Evolutionary conservation across 1,140 invertebrate genomes (phyloP).

Genomic region (Drosophila burlai): DNA sequence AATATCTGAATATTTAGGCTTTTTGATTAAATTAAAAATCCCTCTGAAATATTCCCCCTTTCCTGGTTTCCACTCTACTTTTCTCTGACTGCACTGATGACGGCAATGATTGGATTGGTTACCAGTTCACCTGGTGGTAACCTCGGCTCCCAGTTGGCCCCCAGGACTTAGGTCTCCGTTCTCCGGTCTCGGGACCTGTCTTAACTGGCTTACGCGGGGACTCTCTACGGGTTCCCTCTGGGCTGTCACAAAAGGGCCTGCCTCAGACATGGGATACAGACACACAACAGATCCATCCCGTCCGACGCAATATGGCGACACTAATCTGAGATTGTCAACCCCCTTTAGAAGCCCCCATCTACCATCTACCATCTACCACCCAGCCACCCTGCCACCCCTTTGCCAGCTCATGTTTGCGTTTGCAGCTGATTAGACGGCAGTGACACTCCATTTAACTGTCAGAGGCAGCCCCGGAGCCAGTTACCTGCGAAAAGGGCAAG

Average conservation of each 20-base stretch:
- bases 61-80: background rate
- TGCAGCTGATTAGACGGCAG: conserved; percentile 53
- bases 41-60: background rate
- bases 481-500: conserved; percentile 39
- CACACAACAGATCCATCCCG: conserved; percentile 18
- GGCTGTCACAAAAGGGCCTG: conserved; percentile 26
- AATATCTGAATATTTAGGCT: background rate
- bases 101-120: conserved; percentile 28
- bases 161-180: background rate
- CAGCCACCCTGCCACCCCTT: background rate
- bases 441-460: conserved; percentile 60
- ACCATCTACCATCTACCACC: no score
- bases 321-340: conserved; percentile 49
- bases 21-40: background rate
- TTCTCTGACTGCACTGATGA: conserved; percentile 1
- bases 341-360: background rate
- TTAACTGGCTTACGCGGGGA: conserved; percentile 48
- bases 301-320: conserved; percentile 57
- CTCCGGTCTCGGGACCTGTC: conserved; percentile 24
- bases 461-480: conserved; percentile 31
- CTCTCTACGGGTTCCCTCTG: background rate
- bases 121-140: conserved; percentile 23
- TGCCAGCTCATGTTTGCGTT: conserved; percentile 15
- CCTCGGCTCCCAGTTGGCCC: conserved; percentile 5
- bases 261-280: conserved; percentile 12